Conservation (phyloP, 1,140 invertebrate species). For the Listronotus bonariensis region DNA sequence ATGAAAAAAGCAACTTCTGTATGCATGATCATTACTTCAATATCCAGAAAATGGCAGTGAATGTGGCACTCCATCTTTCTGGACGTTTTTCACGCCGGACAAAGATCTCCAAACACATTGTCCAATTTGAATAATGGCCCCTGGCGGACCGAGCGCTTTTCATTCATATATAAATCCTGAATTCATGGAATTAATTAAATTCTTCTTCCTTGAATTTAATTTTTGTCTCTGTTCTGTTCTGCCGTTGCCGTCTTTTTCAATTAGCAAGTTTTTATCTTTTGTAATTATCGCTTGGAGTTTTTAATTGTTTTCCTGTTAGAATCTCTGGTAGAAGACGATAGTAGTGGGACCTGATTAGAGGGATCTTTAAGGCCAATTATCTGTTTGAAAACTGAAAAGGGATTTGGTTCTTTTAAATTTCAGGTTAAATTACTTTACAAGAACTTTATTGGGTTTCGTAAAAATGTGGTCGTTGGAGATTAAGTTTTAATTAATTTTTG, state of each 20-base stretch:
- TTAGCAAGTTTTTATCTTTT: slow-evolving; percentile 24
- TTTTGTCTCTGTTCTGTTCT: slow-evolving; percentile 22
- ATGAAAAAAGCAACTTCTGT: too few species aligned
- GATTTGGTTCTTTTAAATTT: too few species aligned
- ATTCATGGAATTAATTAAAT: slow-evolving; percentile 37
- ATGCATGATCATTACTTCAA: too few species aligned
- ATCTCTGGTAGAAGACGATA: slow-evolving; percentile 11
- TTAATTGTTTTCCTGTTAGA: slow-evolving; percentile 16
- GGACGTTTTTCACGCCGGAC: slow-evolving; percentile 30
- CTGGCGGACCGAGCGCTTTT: slow-evolving; percentile 15
- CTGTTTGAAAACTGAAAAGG: slow-evolving; percentile 1
- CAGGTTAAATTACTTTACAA: too few species aligned
- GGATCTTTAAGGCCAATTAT: slow-evolving; percentile 15
- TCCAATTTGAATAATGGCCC: slow-evolving; percentile 37
- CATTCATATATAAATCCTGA: slow-evolving; percentile 29
- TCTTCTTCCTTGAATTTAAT: slow-evolving; percentile 24
- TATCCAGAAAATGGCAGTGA: too few species aligned
- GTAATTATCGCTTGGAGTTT: slow-evolving; percentile 15
- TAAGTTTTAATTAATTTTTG: too few species aligned
- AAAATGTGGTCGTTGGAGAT: too few species aligned
- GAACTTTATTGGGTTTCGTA: too few species aligned
- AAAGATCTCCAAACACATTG: slow-evolving; percentile 39
- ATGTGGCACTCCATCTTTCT: slow-evolving; percentile 30
- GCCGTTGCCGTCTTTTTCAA: slow-evolving; percentile 11
- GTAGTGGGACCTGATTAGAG: slow-evolving; percentile 7